Evolutionary conservation across 2,113 vertebrate genomes (phyloP), one percentile per base, ranked within the genome.

Genomic region (Irena cyanogastra): DNA sequence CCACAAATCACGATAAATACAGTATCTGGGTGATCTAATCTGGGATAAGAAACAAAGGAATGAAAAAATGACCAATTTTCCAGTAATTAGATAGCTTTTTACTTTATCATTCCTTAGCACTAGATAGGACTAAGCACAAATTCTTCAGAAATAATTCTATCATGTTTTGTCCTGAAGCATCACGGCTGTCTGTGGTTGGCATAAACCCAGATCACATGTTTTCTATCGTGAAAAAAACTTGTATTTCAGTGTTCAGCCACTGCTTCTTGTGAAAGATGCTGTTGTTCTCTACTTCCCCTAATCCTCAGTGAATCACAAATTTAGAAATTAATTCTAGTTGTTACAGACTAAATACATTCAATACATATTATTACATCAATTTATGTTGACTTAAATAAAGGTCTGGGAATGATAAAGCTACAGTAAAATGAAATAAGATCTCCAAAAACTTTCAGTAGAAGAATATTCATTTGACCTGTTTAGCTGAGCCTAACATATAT

Each of bases 1-100:
- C 63, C 35, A 95, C 56, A 90, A 61, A 96, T 68, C 72, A 94
- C 57, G 52, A 89, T 76, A 70, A 87, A 89, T 90, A 37, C 30
- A 70, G 26, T 65, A 93, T 30, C 86, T 85, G n/a, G 71, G 68
- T 35, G 49, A 94, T 59, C 70, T 76, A 81, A 72, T 61, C 39
- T 76, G 93, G 35, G 33, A 56, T 66, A 71, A 82, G 65, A 93
- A 93, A 27, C 4, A 70, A 77, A 41, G 3, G 68, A 52, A 63
- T 6, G 13, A 39, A 41, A 41, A 52, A 5, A 45, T 31, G 11
- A 68, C 3, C 2, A 14, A 9, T 41, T 78, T 56, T 59, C 22
- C 63, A 21, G 4, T 28, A 88, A 49, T 57, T 77, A 68, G 41
- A 21, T 30, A 20, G 3, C 1, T 66, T 87, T 91, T 68, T 49